Evolutionary conservation across 2,888 invertebrate genomes (phyloP).

Genomic region (Clanis bilineata): DNA sequence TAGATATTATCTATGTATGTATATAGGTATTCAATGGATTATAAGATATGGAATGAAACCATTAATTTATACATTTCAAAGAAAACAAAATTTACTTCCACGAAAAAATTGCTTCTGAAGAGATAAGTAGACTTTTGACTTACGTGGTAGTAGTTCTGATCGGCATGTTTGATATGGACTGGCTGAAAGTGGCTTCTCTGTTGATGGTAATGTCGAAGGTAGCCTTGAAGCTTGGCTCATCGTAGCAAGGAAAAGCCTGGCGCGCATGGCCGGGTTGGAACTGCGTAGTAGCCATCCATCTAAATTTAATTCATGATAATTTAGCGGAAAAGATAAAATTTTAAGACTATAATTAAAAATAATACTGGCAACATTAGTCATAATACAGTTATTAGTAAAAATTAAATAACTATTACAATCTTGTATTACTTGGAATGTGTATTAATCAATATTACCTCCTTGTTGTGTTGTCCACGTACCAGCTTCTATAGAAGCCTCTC

Average conservation of each 20-base stretch:
- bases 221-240: slow-evolving; percentile 92
- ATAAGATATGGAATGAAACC: background rate
- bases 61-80: background rate
- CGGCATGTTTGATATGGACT: slow-evolving; percentile 86
- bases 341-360: too few species aligned
- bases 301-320: slow-evolving; percentile 45
- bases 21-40: too few species aligned
- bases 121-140: slow-evolving; percentile 28
- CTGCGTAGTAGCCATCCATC: slow-evolving; percentile 90
- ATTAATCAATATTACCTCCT: slow-evolving; percentile 57
- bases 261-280: slow-evolving; percentile 91
- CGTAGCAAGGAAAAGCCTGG: slow-evolving; percentile 93
- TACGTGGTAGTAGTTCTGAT: slow-evolving; percentile 47
- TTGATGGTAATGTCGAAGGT: slow-evolving; percentile 87
- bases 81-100: background rate
- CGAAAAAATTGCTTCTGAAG: background rate
- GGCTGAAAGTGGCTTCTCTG: slow-evolving; percentile 74
- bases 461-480: slow-evolving; percentile 84
- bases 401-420: too few species aligned
- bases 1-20: too few species aligned
- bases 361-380: background rate
- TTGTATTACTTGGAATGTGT: too few species aligned
- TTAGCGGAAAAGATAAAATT: too few species aligned
- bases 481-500: slow-evolving; percentile 91
- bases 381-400: too few species aligned